Conservation (phyloP, 35 echinoderm and acorn worm species). For the Heliocidaris erythrogramma region DNA sequence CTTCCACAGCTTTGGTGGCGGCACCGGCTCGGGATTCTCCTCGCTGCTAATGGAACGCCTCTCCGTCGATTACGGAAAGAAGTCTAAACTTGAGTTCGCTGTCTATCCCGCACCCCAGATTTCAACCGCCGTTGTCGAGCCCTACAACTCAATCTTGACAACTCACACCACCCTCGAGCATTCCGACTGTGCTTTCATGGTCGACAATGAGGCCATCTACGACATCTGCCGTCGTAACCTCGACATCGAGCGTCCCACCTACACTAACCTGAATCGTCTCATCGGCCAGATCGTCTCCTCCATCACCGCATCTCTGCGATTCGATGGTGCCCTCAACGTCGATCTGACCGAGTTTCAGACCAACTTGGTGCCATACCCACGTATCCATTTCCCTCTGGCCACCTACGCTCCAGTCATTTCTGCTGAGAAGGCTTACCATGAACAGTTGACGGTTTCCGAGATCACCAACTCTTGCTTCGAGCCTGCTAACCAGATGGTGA, state of each 20-base stretch:
- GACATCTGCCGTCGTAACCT: slow-evolving; percentile 78
- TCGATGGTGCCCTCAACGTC: slow-evolving; percentile 59
- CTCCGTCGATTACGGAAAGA: slow-evolving; percentile 86
- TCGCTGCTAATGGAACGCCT: slow-evolving; percentile 76
- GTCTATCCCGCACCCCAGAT: slow-evolving; percentile 70
- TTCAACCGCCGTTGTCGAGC: slow-evolving; percentile 79
- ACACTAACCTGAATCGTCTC: slow-evolving; percentile 69
- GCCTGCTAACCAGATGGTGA: slow-evolving; percentile 59
- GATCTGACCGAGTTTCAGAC: slow-evolving; percentile 76
- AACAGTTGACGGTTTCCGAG: slow-evolving; percentile 59
- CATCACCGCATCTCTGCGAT: not conserved
- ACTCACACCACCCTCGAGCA: slow-evolving; percentile 83
- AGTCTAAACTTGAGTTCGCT: slow-evolving; percentile 79
- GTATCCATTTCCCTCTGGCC: slow-evolving; percentile 59
- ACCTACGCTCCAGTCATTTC: slow-evolving; percentile 59
- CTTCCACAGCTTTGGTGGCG: slow-evolving; percentile 64
- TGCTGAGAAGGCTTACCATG: slow-evolving; percentile 63
- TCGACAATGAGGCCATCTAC: slow-evolving; percentile 88
- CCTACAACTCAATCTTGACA: slow-evolving; percentile 82
- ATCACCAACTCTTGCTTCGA: slow-evolving; percentile 60
- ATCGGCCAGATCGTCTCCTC: slow-evolving; percentile 54
- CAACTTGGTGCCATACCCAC: slow-evolving; percentile 72
- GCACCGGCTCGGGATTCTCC: slow-evolving; percentile 59
- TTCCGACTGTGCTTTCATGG: slow-evolving; percentile 89
- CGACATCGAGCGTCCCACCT: slow-evolving; percentile 79